Evolutionary conservation across 1,140 invertebrate species (phyloP), one percentile per base, ranked within the genome.

Genomic region (Drosophila asahinai): DNA sequence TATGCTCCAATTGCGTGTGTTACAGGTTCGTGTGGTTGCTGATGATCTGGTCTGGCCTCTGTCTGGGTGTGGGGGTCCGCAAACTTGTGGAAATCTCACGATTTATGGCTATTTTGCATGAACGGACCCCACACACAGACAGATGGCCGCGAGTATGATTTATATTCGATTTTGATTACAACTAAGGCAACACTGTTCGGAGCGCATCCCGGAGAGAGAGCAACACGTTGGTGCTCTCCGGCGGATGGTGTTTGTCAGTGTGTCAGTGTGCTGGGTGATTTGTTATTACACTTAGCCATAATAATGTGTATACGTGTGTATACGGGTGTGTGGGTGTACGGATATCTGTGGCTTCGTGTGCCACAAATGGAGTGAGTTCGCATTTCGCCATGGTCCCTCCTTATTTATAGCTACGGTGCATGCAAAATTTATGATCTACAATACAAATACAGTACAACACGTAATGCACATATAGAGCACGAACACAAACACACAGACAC

Each of bases 111-210:
- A 54, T 90, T 91, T 91, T 90, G 76, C 86, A 90, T 90, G 86
- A 86, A 82, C 70, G 73, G 59, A 86, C 73, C 64, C 67, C 52
- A 61, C 48, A 77, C 49, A 58, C 73, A 68, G 52, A 80, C 62
- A 73, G 58, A 77, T 51, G 55, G 59, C 77, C 81, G 72, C 81
- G 81, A 76, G 74, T 86, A 90, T 90, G 86, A 90, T 90, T 90
- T 90, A 90, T 90, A 81, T 91, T 81, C 66, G 86, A 90, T 82
- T 89, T 86, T 80, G 86, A 90, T 86, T 90, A 89, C 81, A 89
- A 81, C 73, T 65, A 84, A 86, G 74, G 83, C 84, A 87, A 84
- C 84, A 89, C 73, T 65, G 66, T 55, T 62, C 61, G 43, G 45
- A 73, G 51, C 40, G 61, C 40, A 14, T 36, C 36, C 55, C 33